Conservation (phyloP, 2,113 vertebrate species). For the Actenoides hombroni region DNA sequence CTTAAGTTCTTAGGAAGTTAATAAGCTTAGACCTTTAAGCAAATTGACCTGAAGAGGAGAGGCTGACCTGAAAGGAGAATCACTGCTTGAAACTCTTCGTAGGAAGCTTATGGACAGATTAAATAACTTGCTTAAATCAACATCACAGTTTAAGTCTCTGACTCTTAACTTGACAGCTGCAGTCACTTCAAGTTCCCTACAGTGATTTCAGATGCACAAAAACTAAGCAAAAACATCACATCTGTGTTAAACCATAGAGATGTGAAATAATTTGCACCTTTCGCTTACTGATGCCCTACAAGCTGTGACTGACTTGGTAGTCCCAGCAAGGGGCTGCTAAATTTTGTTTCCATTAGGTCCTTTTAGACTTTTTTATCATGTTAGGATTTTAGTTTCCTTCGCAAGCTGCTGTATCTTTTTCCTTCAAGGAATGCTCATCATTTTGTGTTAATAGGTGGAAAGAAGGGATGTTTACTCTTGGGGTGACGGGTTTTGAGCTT, state of each 20-base stretch:
- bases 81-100: not conserved
- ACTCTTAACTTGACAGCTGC: not conserved
- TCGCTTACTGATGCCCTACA: not conserved
- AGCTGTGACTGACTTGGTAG: not conserved
- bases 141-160: not conserved
- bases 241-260: not conserved
- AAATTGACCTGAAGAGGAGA: not conserved
- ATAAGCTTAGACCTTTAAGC: not conserved
- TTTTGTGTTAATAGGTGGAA: not conserved
- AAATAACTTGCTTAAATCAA: not conserved
- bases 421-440: not conserved
- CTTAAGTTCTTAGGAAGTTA: not conserved
- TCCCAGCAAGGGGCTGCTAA: not conserved
- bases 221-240: not conserved
- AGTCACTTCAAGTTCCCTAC: not conserved
- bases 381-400: not conserved
- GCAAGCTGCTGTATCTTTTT: not conserved
- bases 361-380: not conserved
- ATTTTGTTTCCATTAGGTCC: not conserved
- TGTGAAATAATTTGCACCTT: not conserved
- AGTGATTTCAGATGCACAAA: not conserved
- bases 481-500: not conserved
- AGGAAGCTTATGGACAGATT: not conserved
- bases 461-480: not conserved
- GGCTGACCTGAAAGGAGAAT: not conserved